Evolutionary conservation across 2,113 vertebrate genomes (phyloP).

Genomic region (Melozone crissalis): DNA sequence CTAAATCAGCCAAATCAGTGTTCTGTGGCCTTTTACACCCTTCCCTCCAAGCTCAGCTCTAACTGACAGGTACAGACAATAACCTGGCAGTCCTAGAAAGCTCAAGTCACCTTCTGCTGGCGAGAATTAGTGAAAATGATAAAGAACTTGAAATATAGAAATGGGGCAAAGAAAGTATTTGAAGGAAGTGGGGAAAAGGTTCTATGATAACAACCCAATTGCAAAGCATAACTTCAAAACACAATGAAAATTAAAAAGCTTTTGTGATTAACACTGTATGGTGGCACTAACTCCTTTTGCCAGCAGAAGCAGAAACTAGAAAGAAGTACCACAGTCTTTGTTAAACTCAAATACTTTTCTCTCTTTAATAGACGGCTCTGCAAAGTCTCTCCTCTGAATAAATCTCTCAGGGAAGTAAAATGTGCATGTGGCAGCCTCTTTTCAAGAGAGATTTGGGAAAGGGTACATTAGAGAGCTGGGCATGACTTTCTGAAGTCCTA

Average conservation of each 20-base stretch:
- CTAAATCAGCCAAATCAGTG: background rate
- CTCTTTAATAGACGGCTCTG: background rate
- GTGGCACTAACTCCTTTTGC: background rate
- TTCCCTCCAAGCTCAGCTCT: background rate
- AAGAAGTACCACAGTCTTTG: background rate
- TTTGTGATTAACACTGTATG: background rate
- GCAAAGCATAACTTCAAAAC: background rate
- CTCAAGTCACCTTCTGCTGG: background rate
- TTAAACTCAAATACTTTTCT: background rate
- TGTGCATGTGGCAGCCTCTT: background rate
- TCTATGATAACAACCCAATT: background rate
- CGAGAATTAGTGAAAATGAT: background rate
- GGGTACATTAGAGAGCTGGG: background rate
- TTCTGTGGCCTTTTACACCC: background rate
- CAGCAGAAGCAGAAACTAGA: background rate
- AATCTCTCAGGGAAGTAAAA: background rate
- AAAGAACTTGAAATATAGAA: background rate
- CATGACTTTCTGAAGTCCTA: background rate
- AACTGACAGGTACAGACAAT: background rate
- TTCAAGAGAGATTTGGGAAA: background rate
- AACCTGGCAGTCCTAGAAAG: background rate
- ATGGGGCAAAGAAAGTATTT: background rate
- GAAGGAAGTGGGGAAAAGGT: background rate
- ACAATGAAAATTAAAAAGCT: background rate
- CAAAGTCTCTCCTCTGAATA: background rate